Evolutionary conservation across 2,797 vertebrate species (phyloP).

Genomic region (Microhierax caerulescens): DNA sequence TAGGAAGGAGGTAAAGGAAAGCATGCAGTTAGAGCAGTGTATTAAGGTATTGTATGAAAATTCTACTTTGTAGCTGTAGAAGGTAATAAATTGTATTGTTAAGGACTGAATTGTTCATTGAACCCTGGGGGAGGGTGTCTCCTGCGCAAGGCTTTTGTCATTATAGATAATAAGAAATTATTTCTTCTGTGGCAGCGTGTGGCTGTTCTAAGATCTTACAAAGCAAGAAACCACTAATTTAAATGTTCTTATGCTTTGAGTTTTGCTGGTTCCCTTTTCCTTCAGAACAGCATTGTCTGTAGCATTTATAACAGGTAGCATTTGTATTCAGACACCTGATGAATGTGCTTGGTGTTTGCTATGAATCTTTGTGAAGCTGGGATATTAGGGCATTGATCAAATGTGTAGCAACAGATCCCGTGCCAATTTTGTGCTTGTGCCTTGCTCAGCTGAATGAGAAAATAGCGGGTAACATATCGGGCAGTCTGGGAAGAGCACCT

Average conservation of each 20-base stretch:
- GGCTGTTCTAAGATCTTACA: not conserved
- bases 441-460: not conserved
- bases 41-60: not conserved
- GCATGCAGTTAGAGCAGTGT: not conserved
- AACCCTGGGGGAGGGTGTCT: not conserved
- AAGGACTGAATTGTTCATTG: not conserved
- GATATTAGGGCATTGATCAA: too few species aligned
- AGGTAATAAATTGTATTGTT: not conserved
- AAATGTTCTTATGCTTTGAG: not conserved
- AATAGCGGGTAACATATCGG: accelerated
- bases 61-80: not conserved
- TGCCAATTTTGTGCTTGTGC: accelerated
- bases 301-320: too few species aligned
- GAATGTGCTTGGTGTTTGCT: not conserved
- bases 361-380: not conserved
- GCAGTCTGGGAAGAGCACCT: not conserved
- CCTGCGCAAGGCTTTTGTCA: not conserved
- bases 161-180: not conserved
- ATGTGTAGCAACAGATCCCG: not conserved
- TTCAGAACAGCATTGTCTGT: not conserved
- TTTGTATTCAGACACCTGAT: not conserved
- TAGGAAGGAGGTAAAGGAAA: not conserved
- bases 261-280: not conserved
- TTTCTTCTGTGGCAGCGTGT: not conserved
- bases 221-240: not conserved